phyloP scores from a whole-genome alignment of 2,113 vertebrate genomes.

The Gallinago undulata region DNA sequence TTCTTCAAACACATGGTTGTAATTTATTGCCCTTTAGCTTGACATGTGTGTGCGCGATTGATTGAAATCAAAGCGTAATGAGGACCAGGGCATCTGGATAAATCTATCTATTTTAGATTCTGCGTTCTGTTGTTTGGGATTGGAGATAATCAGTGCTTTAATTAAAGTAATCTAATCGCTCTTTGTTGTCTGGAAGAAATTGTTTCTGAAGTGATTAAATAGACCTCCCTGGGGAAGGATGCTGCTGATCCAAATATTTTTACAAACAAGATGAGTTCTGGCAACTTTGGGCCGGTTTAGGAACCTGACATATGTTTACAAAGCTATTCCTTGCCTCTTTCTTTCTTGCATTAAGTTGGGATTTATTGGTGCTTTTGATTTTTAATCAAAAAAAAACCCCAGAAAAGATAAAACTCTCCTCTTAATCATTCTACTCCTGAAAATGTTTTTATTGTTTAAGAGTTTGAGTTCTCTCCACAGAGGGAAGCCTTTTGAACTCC shows the following conservation, averaged over 20 bases:
- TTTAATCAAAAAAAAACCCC: background rate
- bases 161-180: conserved; percentile 66
- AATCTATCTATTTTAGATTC: conserved; percentile 20
- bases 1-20: conserved; percentile 70
- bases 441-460: background rate
- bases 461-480: background rate
- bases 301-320: background rate
- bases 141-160: conserved; percentile 70
- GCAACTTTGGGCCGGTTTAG: background rate
- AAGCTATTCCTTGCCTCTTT: background rate
- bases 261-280: conserved; percentile 11
- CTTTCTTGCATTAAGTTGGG: background rate
- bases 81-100: conserved; percentile 59
- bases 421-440: background rate
- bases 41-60: conserved; percentile 64
- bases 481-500: conserved; percentile 27
- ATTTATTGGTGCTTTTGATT: background rate
- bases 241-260: background rate
- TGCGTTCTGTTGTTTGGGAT: conserved; percentile 39
- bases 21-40: conserved; percentile 74
- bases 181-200: conserved; percentile 66
- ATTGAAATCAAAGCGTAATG: conserved; percentile 75
- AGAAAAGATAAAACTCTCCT: background rate
- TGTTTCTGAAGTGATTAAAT: conserved; percentile 43
- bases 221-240: conserved; percentile 35